Conservation (phyloP, 2,888 invertebrate genomes). For the Drosophila stalkeri region DNA sequence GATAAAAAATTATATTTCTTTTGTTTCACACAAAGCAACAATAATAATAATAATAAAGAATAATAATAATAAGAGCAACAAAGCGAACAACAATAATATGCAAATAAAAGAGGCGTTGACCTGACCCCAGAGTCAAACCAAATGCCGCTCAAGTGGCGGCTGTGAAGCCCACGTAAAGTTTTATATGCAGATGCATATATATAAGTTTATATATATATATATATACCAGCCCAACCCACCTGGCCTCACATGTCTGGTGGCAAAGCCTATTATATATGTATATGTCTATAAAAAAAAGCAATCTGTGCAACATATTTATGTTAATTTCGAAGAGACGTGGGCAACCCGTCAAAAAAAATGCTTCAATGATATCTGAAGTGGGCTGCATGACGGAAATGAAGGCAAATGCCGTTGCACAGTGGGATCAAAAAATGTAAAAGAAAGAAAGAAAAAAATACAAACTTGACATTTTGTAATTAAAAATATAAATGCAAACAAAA, state of each 20-base stretch:
- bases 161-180: constrained; percentile 28
- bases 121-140: constrained; percentile 45
- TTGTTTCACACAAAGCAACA: constrained; percentile 6
- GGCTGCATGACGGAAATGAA: constrained; percentile 50
- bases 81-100: constrained; percentile 27
- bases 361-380: constrained; percentile 55
- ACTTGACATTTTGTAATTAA: too few relatives aligned
- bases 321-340: constrained; percentile 60
- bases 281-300: constrained; percentile 40
- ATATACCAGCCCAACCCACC: constrained; percentile 40
- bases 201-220: background rate
- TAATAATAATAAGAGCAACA: constrained; percentile 16
- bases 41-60: constrained; percentile 4
- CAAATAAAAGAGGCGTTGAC: constrained; percentile 61
- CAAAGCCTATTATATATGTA: constrained; percentile 36
- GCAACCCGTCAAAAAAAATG: constrained; percentile 33
- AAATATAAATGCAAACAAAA: too few relatives aligned
- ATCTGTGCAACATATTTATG: constrained; percentile 71
- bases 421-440: background rate
- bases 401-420: constrained; percentile 19
- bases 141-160: constrained; percentile 35
- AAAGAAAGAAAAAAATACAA: too few relatives aligned
- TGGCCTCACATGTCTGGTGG: constrained; percentile 55
- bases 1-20: background rate
- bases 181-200: constrained; percentile 3